Conservation (phyloP, 1,140 invertebrate genomes). For the Ooceraea biroi region DNA sequence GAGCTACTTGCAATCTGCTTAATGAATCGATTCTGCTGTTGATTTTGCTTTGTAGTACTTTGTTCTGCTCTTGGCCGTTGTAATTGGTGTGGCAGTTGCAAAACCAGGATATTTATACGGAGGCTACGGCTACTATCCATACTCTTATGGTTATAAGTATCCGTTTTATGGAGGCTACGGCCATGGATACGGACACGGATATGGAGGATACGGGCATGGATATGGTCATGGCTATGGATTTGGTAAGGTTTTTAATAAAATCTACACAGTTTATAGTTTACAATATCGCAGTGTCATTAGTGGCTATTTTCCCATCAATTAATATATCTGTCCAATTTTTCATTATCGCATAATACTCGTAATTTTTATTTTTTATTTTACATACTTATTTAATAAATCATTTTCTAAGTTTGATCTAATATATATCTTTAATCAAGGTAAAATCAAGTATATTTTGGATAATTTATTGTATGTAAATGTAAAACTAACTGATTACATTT, state of each 20-base stretch:
- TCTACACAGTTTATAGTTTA: background rate
- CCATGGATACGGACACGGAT: slow-evolving; percentile 62
- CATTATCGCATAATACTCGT: background rate
- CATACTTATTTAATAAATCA: slow-evolving; percentile 2
- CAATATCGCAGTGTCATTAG: background rate
- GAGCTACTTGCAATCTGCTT: background rate
- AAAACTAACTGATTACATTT: background rate
- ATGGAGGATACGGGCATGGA: slow-evolving; percentile 54
- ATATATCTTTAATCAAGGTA: background rate
- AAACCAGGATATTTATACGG: slow-evolving; percentile 75
- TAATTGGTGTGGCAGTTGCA: slow-evolving; percentile 68
- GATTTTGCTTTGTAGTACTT: slow-evolving; percentile 62
- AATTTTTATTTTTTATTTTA: background rate
- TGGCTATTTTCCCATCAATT: slow-evolving; percentile 3
- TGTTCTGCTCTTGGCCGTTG: slow-evolving; percentile 73
- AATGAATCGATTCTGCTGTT: background rate
- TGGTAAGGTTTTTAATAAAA: slow-evolving; percentile 22
- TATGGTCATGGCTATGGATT: slow-evolving; percentile 52
- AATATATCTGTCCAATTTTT: background rate
- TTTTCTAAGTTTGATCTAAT: background rate
- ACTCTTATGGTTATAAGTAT: slow-evolving; percentile 56
- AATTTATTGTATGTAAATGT: too few relatives aligned
- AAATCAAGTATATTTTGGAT: background rate
- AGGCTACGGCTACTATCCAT: slow-evolving; percentile 70
- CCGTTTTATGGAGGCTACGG: slow-evolving; percentile 66